A percentile compares a stretch with the other conserved stretches of the same genome.
Conservation (phyloP, 2,888 invertebrate species). For the Lottia gigantea region DNA sequence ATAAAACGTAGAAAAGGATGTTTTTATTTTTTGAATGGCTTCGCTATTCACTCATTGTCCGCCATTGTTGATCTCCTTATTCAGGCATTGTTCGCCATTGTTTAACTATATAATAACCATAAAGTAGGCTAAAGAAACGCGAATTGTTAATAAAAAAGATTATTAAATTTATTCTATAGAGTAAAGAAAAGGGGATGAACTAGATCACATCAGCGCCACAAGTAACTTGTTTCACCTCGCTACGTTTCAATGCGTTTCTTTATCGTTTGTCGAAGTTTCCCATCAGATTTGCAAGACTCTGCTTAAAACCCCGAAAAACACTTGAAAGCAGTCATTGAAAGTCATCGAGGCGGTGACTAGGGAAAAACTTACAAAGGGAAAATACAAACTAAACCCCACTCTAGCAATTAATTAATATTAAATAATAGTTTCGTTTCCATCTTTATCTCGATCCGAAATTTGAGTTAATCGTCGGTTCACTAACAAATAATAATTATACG, state of each 20-base stretch:
- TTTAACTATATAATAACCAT: too few relatives aligned
- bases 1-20: neutral
- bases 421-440: too few relatives aligned
- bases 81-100: neutral
- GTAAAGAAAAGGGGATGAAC: neutral
- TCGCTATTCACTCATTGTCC: neutral
- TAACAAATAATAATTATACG: too few relatives aligned
- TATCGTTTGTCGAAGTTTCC: neutral
- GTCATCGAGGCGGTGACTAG: too few relatives aligned
- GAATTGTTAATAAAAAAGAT: constrained; percentile 1
- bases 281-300: constrained; percentile 3
- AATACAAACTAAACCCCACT: too few relatives aligned
- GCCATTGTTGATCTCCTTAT: neutral
- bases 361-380: too few relatives aligned
- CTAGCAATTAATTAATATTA: too few relatives aligned
- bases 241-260: neutral
- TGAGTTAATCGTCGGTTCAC: too few relatives aligned
- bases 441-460: too few relatives aligned
- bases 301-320: constrained; percentile 5
- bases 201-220: neutral
- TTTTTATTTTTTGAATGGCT: constrained; percentile 1
- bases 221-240: neutral
- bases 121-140: too few relatives aligned
- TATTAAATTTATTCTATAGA: constrained; percentile 4
- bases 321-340: neutral